Evolutionary conservation across 2,113 vertebrate species (phyloP).

Genomic region (Mobula birostris): DNA sequence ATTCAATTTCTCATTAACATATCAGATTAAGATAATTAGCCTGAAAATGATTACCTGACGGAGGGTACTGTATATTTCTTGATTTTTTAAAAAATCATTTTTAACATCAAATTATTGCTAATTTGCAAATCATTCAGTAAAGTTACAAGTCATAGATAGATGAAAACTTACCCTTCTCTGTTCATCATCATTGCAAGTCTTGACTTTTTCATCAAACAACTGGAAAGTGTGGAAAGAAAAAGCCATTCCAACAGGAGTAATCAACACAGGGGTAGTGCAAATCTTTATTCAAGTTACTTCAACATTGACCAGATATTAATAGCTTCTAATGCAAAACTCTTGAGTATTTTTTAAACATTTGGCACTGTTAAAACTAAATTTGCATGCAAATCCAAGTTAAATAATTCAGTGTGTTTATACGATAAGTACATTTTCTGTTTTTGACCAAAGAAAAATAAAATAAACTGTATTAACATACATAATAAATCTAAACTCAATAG

Average conservation of each 20-base stretch:
- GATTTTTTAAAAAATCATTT: not conserved
- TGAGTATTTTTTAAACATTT: too few relatives aligned
- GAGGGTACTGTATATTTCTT: too few relatives aligned
- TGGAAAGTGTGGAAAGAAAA: slow-evolving; percentile 49
- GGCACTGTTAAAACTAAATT: too few relatives aligned
- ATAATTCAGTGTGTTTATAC: not conserved
- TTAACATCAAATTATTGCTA: not conserved
- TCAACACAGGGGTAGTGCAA: not conserved
- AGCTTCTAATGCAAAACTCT: too few relatives aligned
- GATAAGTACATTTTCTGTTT: not conserved
- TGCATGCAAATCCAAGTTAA: not conserved
- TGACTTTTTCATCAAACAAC: slow-evolving; percentile 98
- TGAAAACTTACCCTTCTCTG: slow-evolving; percentile 78
- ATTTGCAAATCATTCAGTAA: not conserved
- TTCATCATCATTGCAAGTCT: slow-evolving; percentile 97
- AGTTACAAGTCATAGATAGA: not conserved
- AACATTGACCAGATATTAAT: not conserved
- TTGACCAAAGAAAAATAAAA: not conserved
- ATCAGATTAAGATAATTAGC: not conserved
- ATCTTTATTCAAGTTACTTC: not conserved
- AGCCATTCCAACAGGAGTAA: not conserved
- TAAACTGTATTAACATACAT: not conserved
- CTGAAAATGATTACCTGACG: not conserved
- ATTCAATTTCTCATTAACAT: not conserved
- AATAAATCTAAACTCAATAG: not conserved